phyloP scores from a whole-genome alignment of 1,140 invertebrate genomes.

The Asobara japonica region DNA sequence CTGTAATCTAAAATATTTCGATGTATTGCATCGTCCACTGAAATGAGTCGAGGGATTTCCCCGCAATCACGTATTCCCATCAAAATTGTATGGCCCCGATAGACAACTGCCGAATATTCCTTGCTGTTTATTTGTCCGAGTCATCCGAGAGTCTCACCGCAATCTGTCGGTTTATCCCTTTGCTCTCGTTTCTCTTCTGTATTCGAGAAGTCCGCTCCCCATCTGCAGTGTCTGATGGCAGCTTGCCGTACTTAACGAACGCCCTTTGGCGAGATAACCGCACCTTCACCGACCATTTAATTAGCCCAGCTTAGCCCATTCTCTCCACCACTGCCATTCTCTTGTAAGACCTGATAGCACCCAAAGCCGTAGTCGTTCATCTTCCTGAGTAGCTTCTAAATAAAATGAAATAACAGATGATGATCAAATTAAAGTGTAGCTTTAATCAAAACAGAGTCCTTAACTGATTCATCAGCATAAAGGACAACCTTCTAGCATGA shows the following conservation, averaged over 20 bases:
- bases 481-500: too few relatives aligned
- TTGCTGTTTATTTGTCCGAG: constrained; percentile 41
- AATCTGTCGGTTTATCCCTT: constrained; percentile 35
- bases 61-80: not conserved
- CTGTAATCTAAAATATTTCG: not conserved
- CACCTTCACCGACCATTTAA: constrained; percentile 44
- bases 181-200: constrained; percentile 11
- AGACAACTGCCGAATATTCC: constrained; percentile 26
- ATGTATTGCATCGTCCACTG: not conserved
- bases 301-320: constrained; percentile 44
- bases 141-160: constrained; percentile 33
- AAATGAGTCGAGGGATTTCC: constrained; percentile 6
- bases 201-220: not conserved
- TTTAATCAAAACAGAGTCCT: too few relatives aligned
- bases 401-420: not conserved
- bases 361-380: not conserved
- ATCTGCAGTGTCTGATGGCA: constrained; percentile 5
- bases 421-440: not conserved
- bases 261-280: constrained; percentile 24
- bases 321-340: not conserved
- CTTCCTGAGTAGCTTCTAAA: too few relatives aligned
- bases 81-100: constrained; percentile 16
- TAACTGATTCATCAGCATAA: too few relatives aligned
- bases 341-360: not conserved
- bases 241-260: constrained; percentile 36